phyloP scores from a whole-genome alignment of 2,888 invertebrate genomes.

The Schrankia costaestrigalis region DNA sequence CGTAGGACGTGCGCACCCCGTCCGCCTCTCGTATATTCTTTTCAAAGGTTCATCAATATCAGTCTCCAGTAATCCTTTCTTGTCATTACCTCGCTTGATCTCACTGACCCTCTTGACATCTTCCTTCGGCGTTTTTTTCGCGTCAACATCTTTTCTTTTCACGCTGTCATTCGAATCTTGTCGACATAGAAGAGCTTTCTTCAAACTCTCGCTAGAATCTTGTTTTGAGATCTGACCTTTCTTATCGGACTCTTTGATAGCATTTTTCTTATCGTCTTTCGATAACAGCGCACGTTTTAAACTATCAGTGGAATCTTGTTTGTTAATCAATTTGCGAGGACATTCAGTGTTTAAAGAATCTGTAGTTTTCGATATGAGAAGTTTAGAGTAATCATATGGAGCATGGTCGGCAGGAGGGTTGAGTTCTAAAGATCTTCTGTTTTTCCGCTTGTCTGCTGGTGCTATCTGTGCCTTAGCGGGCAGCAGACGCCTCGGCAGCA shows the following conservation, averaged over 20 bases:
- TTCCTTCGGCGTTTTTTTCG: slow-evolving; percentile 56
- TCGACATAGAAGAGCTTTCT: slow-evolving; percentile 63
- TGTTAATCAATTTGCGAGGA: slow-evolving; percentile 66
- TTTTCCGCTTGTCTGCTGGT: slow-evolving; percentile 70
- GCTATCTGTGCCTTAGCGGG: slow-evolving; percentile 73
- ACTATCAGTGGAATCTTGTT: slow-evolving; percentile 73
- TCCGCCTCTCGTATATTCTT: slow-evolving; percentile 70
- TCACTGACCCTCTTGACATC: slow-evolving; percentile 56
- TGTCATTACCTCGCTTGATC: slow-evolving; percentile 64
- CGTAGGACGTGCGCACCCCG: slow-evolving; percentile 68
- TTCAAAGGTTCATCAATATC: slow-evolving; percentile 67
- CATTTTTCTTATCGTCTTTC: slow-evolving; percentile 66
- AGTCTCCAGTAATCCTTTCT: slow-evolving; percentile 69
- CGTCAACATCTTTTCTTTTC: slow-evolving; percentile 61
- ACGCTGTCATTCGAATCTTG: slow-evolving; percentile 72
- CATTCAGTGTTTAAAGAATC: slow-evolving; percentile 74
- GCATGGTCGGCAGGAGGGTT: slow-evolving; percentile 65
- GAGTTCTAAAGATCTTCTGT: slow-evolving; percentile 73
- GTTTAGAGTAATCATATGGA: slow-evolving; percentile 70
- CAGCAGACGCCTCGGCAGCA: slow-evolving; percentile 69
- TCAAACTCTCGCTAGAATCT: slow-evolving; percentile 69
- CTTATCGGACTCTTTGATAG: slow-evolving; percentile 56
- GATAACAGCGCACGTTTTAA: slow-evolving; percentile 65
- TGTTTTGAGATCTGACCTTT: slow-evolving; percentile 59
- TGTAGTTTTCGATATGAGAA: slow-evolving; percentile 74